phyloP scores from a whole-genome alignment of 1,140 invertebrate genomes.

The Stenopsyche tienmushanensis region DNA sequence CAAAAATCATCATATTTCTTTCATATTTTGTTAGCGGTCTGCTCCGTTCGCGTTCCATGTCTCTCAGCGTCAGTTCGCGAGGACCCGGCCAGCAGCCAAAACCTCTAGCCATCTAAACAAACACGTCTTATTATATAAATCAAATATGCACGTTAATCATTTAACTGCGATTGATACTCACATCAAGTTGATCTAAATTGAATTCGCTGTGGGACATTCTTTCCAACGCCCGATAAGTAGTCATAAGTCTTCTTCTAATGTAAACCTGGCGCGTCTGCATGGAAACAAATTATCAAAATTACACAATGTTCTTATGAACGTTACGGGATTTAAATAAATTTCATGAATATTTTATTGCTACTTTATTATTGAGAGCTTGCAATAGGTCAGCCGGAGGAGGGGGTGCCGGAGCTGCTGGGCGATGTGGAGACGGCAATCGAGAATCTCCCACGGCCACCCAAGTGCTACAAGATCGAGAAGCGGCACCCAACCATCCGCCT shows the following conservation, averaged over 20 bases:
- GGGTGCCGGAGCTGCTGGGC: conserved; percentile 54
- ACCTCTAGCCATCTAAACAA: conserved; percentile 42
- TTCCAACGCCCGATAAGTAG: conserved; percentile 79
- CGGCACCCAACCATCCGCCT: conserved; percentile 47
- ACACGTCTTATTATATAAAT: not conserved
- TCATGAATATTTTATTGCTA: conserved; percentile 44
- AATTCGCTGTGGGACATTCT: conserved; percentile 80
- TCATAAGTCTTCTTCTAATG: conserved; percentile 70
- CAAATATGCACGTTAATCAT: not conserved
- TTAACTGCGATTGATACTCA: conserved; percentile 42
- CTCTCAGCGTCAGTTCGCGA: conserved; percentile 66
- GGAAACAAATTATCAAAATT: conserved; percentile 34
- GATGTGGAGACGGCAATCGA: conserved; percentile 54
- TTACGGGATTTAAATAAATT: not conserved
- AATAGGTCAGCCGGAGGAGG: conserved; percentile 74
- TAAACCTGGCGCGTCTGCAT: conserved; percentile 69
- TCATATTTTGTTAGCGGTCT: conserved; percentile 85
- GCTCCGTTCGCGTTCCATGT: conserved; percentile 78
- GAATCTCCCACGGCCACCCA: conserved; percentile 73
- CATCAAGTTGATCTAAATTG: conserved; percentile 72
- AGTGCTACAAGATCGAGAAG: conserved; percentile 80
- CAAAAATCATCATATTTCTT: conserved; percentile 90
- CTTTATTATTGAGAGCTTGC: conserved; percentile 80
- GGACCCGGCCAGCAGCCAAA: conserved; percentile 47
- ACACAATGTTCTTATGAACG: not conserved